Conservation (phyloP, 2,797 vertebrate genomes). For the Sphenodon punctatus region DNA sequence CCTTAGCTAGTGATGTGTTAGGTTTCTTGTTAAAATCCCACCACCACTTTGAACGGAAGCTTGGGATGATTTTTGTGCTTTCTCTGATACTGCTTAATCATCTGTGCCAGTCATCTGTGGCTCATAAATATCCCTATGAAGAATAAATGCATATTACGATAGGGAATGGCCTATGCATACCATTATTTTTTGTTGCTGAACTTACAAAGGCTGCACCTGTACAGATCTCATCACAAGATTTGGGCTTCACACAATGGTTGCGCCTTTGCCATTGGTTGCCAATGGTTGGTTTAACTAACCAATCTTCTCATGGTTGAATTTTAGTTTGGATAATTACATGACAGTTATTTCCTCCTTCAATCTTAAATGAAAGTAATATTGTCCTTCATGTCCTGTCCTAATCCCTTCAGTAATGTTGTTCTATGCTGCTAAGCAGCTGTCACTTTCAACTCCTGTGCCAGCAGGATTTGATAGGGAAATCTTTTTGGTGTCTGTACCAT, state of each 20-base stretch:
- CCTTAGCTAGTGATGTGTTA: neutral
- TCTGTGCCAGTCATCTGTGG: conserved; percentile 5
- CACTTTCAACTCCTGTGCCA: neutral
- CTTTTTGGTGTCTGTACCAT: too few relatives aligned
- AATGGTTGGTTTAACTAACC: too few relatives aligned
- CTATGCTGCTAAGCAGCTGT: neutral
- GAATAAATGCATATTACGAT: neutral
- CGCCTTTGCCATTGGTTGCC: too few relatives aligned
- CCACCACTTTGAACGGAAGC: neutral
- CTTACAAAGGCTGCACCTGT: rapidly evolving
- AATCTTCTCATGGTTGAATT: neutral
- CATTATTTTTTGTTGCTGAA: neutral
- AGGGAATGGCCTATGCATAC: neutral
- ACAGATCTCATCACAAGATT: neutral
- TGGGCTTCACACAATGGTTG: neutral
- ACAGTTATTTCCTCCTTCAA: neutral
- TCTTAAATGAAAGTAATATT: neutral
- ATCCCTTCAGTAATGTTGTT: neutral
- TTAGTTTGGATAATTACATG: neutral
- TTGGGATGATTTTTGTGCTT: neutral
- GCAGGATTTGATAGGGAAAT: too few relatives aligned
- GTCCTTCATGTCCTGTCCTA: neutral
- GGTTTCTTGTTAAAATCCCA: neutral
- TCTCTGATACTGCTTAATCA: neutral
- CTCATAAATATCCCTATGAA: neutral